A percentile compares a stretch with the other conserved stretches of the same genome.
phyloP scores from a whole-genome alignment of 2,113 vertebrate genomes.

The Hippocampus comes region DNA sequence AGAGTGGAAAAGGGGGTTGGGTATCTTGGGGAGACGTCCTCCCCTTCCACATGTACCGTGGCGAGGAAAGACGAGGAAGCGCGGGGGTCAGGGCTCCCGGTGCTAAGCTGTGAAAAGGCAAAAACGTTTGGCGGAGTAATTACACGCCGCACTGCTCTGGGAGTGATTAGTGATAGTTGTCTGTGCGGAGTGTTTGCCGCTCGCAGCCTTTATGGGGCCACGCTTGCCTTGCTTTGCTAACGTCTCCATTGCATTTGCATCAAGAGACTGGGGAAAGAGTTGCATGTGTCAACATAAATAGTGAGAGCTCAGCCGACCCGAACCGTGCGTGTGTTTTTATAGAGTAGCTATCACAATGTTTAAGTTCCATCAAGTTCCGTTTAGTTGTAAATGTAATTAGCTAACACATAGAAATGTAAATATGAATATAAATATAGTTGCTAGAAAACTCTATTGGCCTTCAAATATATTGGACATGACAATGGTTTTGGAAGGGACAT shows the following conservation, averaged over 20 bases:
- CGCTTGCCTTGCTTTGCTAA: conserved; percentile 66
- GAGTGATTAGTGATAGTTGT: conserved; percentile 78
- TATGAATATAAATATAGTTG: background rate
- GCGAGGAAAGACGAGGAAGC: conserved; percentile 73
- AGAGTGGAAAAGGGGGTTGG: conserved; percentile 2
- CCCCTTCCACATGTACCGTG: conserved; percentile 56
- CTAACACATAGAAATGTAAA: background rate
- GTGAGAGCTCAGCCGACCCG: conserved; percentile 14
- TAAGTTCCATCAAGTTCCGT: background rate
- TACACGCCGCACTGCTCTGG: conserved; percentile 75
- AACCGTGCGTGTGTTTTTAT: conserved; percentile 4
- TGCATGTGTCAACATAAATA: conserved; percentile 70
- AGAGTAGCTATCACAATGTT: conserved; percentile 4
- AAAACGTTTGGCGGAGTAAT: conserved; percentile 75
- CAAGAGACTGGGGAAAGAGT: conserved; percentile 43
- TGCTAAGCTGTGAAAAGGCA: conserved; percentile 78
- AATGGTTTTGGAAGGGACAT: background rate
- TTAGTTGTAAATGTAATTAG: background rate
- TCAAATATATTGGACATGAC: background rate
- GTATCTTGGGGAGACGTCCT: conserved; percentile 8
- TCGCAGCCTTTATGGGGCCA: conserved; percentile 65
- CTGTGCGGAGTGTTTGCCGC: conserved; percentile 72
- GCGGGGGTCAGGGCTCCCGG: conserved; percentile 71
- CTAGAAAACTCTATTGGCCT: background rate
- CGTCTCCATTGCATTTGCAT: conserved; percentile 72